Base-by-base conservation (phyloP, 1,140 invertebrate species). In the Orius laevigatus region DNA sequence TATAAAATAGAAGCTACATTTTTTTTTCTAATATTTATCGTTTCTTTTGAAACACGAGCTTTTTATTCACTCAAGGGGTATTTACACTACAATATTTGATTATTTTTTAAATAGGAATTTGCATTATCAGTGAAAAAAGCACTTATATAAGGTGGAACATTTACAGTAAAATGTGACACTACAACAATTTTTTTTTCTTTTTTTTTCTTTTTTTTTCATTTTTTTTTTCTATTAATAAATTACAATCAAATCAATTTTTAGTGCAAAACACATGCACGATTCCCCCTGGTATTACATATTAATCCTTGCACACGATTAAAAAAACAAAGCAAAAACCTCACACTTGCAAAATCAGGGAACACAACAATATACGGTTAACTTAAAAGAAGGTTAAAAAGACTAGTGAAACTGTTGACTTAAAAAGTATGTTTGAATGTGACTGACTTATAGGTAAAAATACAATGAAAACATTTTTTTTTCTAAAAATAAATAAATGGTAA, bases 401-500 rank as follows among this genome's bases (percentile, higher is more conserved):
- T 48, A 48, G 36, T 48, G 36, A 38, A 38, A 48, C 35, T 40
- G 36, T 40, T 12, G 39, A 48, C 19, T 39, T 39, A 39, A 48
- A 48, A 48, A 48, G 36, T n/a, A 14, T 10, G 5, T 39, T 39
- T 39, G 15, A 46, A 47, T 39, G 35, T 11, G 46, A 38, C 12
- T 46, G 44, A 51, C 44, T 46, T 31, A 32, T 31, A 46, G 49
- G 44, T 51, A 33, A 50, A 36, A 51, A 51, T 10, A 35, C 35
- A 51, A 51, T 43, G 35, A 19, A 51, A 46, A 36, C 36, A 46
- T 48, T 48, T 32, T 38, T 20, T 40, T 48, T 32, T 16, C 44
- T 45, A 46, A 51, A 51, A 51, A 51, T 51, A 51, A 51, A 51
- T 51, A 51, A 51, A 51, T 51, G 49, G 49, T 51, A 51, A 51